Evolutionary conservation across 2,797 vertebrate species (phyloP).

Genomic region (Fistularia tabacaria): DNA sequence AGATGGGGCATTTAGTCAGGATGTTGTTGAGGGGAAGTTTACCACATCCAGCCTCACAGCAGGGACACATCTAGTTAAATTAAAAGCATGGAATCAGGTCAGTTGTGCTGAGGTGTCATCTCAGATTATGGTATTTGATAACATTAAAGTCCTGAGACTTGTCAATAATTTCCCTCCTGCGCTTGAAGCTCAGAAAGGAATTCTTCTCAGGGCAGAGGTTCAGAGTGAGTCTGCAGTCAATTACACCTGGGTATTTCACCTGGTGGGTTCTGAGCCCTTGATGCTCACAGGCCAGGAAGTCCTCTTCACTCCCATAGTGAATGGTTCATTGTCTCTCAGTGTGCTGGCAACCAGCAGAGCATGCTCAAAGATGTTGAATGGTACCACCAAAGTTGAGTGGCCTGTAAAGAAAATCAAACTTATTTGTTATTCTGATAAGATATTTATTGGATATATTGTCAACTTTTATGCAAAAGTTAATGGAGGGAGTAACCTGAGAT

Average conservation of each 20-base stretch:
- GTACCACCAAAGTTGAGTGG: constrained; percentile 56
- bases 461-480: constrained; percentile 47
- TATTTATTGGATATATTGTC: constrained; percentile 61
- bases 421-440: constrained; percentile 38
- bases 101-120: constrained; percentile 46
- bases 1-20: constrained; percentile 32
- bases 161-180: constrained; percentile 56
- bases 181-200: constrained; percentile 59
- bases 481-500: constrained; percentile 63
- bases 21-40: constrained; percentile 24
- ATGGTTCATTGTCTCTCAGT: constrained; percentile 63
- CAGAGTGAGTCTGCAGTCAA: constrained; percentile 38
- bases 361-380: constrained; percentile 59
- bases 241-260: constrained; percentile 74
- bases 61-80: constrained; percentile 60
- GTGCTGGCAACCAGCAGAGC: constrained; percentile 64
- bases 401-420: constrained; percentile 58
- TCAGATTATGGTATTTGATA: constrained; percentile 59
- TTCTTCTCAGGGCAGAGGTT: constrained; percentile 57
- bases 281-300: constrained; percentile 62
- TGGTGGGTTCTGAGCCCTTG: constrained; percentile 37
- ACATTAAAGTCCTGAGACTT: constrained; percentile 62
- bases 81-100: constrained; percentile 70
- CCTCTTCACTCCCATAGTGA: constrained; percentile 53
- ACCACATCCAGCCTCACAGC: constrained; percentile 53